These are phyloP conservation scores for Eretmocerus hayati DNA, from an alignment of 2,888 invertebrate genomes.

Conservation along the genomic window DNA sequence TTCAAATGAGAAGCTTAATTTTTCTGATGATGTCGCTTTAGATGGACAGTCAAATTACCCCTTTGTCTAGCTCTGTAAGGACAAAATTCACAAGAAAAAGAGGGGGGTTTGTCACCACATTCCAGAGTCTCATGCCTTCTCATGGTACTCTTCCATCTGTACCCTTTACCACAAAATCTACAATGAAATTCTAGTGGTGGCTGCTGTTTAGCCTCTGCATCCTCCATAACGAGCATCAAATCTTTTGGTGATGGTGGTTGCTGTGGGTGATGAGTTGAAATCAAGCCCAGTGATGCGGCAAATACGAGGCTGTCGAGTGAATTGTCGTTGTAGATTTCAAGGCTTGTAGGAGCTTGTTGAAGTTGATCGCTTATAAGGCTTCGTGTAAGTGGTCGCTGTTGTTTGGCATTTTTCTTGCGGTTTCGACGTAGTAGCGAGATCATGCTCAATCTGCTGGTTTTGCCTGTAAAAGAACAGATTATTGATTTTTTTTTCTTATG, in stretches of 20 bases:
- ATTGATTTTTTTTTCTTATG: too few relatives aligned
- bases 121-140: slow-evolving; percentile 76
- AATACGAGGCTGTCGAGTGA: slow-evolving; percentile 16
- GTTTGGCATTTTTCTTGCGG: slow-evolving; percentile 4
- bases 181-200: slow-evolving; percentile 15
- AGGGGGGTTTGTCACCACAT: slow-evolving; percentile 76
- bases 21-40: slow-evolving; percentile 65
- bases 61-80: slow-evolving; percentile 72
- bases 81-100: slow-evolving; percentile 75
- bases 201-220: slow-evolving; percentile 4
- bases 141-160: slow-evolving; percentile 81
- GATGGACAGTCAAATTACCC: slow-evolving; percentile 75
- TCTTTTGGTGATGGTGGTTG: slow-evolving; percentile 1
- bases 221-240: slow-evolving; percentile 9
- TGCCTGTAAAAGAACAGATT: slow-evolving; percentile 13
- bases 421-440: slow-evolving; percentile 19
- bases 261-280: slow-evolving; percentile 6
- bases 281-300: slow-evolving; percentile 16
- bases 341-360: neutral
- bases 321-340: slow-evolving; percentile 13
- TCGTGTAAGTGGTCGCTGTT: slow-evolving; percentile 13
- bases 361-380: slow-evolving; percentile 6
- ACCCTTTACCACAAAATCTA: slow-evolving; percentile 69
- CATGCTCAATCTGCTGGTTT: slow-evolving; percentile 19
- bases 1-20: neutral